These are phyloP conservation scores for Heliocidaris erythrogramma DNA, from an alignment of 35 echinoderm and acorn worm genomes.

Conservation along the genomic window DNA sequence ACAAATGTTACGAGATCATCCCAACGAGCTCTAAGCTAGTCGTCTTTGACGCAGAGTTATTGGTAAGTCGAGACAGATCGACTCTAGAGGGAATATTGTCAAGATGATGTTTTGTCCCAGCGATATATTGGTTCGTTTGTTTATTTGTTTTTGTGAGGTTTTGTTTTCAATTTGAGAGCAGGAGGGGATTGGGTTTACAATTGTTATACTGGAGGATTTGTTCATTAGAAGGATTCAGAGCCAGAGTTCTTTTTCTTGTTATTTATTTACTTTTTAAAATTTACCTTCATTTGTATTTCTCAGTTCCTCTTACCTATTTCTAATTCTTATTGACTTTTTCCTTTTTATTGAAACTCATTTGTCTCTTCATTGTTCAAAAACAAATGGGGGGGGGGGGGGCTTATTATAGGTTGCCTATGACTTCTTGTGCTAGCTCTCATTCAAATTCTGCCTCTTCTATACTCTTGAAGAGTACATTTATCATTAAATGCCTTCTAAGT, in stretches of 20 bases:
- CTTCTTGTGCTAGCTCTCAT: not conserved
- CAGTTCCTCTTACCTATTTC: not conserved
- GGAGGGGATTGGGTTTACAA: not conserved
- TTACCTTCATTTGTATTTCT: not conserved
- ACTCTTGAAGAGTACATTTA: not conserved
- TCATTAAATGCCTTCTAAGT: not conserved
- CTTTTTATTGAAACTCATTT: not conserved
- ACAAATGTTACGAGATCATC: slow-evolving; percentile 99
- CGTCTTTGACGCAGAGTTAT: slow-evolving; percentile 86
- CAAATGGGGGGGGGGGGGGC: too few species aligned
- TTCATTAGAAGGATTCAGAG: not conserved
- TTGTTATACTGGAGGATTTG: not conserved
- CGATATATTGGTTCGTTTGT: not conserved
- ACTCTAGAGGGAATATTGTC: not conserved
- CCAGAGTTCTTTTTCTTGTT: not conserved
- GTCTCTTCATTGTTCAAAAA: not conserved
- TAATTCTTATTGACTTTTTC: not conserved
- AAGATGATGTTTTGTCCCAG: not conserved
- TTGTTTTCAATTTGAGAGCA: not conserved
- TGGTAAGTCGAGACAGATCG: slow-evolving; percentile 52
- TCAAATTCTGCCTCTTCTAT: not conserved
- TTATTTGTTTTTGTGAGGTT: too few species aligned
- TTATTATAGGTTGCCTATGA: too few species aligned
- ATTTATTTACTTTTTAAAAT: not conserved
- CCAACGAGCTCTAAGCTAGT: slow-evolving; percentile 98